Conservation (phyloP, 2,797 vertebrate species). For the Triplophysa bombifrons region DNA sequence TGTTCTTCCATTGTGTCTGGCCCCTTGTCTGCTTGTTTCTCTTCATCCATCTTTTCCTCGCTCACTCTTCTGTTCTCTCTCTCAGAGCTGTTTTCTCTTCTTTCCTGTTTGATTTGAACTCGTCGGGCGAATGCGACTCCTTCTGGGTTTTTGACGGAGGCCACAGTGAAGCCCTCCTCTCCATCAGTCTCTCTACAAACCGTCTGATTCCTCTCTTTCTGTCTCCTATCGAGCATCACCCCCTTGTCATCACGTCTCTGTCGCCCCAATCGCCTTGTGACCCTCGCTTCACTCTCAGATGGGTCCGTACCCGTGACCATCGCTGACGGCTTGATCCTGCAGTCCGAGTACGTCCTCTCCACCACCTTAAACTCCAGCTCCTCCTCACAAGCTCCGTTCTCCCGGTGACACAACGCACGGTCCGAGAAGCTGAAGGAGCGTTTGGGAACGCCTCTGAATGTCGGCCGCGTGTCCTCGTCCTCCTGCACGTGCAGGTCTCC, state of each 20-base stretch:
- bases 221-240: conserved; percentile 21
- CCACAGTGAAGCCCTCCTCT: conserved; percentile 69
- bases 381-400: conserved; percentile 61
- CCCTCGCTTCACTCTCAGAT: conserved; percentile 54
- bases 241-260: conserved; percentile 37
- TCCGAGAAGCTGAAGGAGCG: conserved; percentile 78
- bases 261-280: conserved; percentile 48
- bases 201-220: background rate
- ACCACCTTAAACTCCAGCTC: conserved; percentile 40
- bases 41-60: conserved; percentile 42
- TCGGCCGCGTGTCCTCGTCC: background rate
- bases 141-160: conserved; percentile 69
- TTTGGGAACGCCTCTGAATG: conserved; percentile 65
- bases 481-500: conserved; percentile 44
- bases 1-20: conserved; percentile 42
- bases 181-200: conserved; percentile 7
- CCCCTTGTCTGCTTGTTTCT: conserved; percentile 24
- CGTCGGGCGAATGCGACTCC: conserved; percentile 69
- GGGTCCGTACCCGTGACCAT: background rate
- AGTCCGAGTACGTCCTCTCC: conserved; percentile 63
- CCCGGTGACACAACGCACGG: conserved; percentile 58
- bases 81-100: conserved; percentile 52
- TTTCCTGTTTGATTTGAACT: conserved; percentile 69
- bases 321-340: conserved; percentile 22
- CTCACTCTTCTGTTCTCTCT: conserved; percentile 27